phyloP scores from a whole-genome alignment of 1,140 invertebrate genomes.

The Lanistes nyassanus region DNA sequence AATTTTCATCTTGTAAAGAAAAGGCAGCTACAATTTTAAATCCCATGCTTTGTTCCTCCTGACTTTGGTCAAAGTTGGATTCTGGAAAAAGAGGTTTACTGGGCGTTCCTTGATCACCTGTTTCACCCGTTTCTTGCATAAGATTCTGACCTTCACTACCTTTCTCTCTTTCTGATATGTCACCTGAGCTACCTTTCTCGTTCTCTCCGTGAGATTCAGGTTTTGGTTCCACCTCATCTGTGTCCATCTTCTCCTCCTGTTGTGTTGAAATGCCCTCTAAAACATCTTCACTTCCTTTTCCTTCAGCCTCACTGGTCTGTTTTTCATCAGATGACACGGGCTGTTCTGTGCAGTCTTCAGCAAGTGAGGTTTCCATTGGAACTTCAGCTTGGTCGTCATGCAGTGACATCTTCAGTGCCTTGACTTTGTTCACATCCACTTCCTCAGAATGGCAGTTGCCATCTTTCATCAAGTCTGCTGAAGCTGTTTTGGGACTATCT shows the following conservation, averaged over 20 bases:
- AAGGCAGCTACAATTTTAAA: constrained; percentile 41
- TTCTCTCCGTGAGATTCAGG: background rate
- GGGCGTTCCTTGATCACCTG: background rate
- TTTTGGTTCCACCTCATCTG: background rate
- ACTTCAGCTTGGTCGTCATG: too few relatives aligned
- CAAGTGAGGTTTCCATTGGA: background rate
- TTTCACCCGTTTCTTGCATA: background rate
- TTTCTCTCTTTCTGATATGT: background rate
- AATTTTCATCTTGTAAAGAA: constrained; percentile 25
- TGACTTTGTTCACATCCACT: constrained; percentile 2
- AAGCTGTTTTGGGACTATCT: too few relatives aligned
- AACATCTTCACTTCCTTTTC: background rate
- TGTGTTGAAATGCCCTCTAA: background rate
- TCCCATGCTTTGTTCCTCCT: constrained; percentile 16
- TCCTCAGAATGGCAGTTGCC: background rate
- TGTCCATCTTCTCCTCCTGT: constrained; percentile 7
- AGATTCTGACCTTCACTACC: background rate
- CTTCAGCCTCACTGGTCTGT: background rate
- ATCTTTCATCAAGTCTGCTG: too few relatives aligned
- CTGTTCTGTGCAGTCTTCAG: background rate
- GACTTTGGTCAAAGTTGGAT: constrained; percentile 15
- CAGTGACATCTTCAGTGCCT: too few relatives aligned
- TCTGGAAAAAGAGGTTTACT: constrained; percentile 9
- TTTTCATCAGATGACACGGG: background rate
- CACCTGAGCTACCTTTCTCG: background rate